Conservation (phyloP, 2,113 vertebrate genomes). For the Naja naja region DNA sequence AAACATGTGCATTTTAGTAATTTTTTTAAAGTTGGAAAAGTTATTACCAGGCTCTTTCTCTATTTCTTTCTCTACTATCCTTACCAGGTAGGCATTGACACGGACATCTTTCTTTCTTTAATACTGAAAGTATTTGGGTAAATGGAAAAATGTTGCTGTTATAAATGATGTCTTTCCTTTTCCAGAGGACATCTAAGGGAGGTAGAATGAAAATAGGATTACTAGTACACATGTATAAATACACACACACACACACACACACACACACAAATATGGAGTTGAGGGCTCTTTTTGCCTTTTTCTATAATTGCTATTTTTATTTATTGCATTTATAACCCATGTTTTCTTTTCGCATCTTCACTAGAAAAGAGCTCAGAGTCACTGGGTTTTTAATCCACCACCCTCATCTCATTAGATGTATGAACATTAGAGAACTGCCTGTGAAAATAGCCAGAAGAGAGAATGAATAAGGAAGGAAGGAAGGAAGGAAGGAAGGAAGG, state of each 20-base stretch:
- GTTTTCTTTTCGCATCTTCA: conserved; percentile 2
- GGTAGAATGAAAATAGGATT: background rate
- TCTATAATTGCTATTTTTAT: background rate
- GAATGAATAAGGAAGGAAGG: background rate
- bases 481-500: background rate
- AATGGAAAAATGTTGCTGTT: background rate
- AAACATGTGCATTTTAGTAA: background rate
- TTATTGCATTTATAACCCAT: background rate
- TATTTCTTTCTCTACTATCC: background rate
- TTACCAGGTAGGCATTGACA: background rate
- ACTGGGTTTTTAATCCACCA: conserved; percentile 59
- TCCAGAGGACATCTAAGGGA: background rate
- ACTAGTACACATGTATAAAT: background rate
- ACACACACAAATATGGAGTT: background rate
- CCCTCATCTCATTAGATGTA: conserved; percentile 30
- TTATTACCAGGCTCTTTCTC: background rate
- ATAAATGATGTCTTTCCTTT: background rate
- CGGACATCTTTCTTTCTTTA: background rate
- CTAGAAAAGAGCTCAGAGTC: conserved; percentile 30
- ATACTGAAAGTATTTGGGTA: background rate
- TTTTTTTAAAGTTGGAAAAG: background rate
- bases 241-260: background rate
- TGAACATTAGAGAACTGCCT: background rate
- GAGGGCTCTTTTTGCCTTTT: background rate
- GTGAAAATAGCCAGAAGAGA: background rate